Base-by-base conservation (phyloP, 2,888 invertebrate genomes). In the Crematogaster levior region DNA sequence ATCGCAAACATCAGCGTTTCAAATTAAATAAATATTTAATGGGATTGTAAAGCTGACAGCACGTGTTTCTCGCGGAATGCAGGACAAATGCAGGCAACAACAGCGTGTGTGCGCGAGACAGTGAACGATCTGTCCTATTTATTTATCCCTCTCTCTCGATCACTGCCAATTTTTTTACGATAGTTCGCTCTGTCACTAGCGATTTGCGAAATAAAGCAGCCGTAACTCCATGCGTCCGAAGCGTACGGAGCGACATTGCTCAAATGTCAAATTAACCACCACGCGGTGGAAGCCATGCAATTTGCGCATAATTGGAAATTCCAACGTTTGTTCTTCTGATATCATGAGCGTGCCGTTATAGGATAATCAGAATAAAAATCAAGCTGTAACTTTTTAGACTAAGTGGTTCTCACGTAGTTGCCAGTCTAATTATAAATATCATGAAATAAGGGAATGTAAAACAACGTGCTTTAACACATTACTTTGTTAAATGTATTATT, bases 251-350 rank as follows among this genome's bases (percentile, higher is more conserved):
- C 34, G 43, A 40, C 61, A 72, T 79, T 79, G 58, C 79, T 58
- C 68, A 80, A 80, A 80, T 30, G 81, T 72, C 70, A 80, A 80
- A 80, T 80, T 80, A 73, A 72, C 53, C 53, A 24, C 24, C 51
- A 1, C 40, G 24, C 24, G 27, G 48, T 51, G 27, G 43, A 30
- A 46, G 51, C 66, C 51, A 24, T 58, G 43, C 48, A 82, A 46
- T 72, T 63, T 48, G 80, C 34, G 63, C 72, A 83, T 83, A 83
- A 83, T 80, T 80, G 80, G 65, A 83, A 83, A 83, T 83, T 83
- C 83, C 80, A 51, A 37, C 46, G 34, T 82, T 63, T 80, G 46
- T 56, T 75, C 63, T 48, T 74, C 34, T 15, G 37, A 37, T 30
- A 56, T 18, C 66, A 40, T 63, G 21, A n/a, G 43, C 18, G 7